phyloP scores from a whole-genome alignment of 92 coral and sea anemone genomes.

The Porites divaricata region DNA sequence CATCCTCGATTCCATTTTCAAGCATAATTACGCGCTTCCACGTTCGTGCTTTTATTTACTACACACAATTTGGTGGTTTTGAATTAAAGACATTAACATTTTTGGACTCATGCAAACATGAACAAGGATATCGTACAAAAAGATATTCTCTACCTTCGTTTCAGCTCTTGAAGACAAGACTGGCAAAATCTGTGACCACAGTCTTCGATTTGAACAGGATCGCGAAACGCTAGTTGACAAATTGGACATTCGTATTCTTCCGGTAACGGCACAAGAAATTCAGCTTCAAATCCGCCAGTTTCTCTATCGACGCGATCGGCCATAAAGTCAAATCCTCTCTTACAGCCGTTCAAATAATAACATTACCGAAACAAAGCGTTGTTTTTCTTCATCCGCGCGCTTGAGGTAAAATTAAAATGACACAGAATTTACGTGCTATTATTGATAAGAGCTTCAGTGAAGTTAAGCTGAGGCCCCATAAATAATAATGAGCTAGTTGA shows the following conservation, averaged over 20 bases:
- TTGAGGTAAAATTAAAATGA: background rate
- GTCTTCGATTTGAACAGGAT: slow-evolving; percentile 97
- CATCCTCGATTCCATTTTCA: background rate
- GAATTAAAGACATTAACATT: slow-evolving; percentile 1
- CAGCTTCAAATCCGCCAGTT: slow-evolving; percentile 97
- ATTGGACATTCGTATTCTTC: slow-evolving; percentile 98
- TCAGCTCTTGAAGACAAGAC: slow-evolving; percentile 93
- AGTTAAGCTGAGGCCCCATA: background rate
- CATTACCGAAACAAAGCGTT: background rate
- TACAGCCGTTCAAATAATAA: background rate
- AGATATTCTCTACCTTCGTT: slow-evolving; percentile 72
- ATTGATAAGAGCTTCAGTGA: background rate
- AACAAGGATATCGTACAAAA: background rate
- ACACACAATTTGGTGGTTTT: slow-evolving; percentile 11
- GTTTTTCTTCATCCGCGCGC: background rate
- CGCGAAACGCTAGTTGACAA: slow-evolving; percentile 97
- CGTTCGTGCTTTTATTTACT: slow-evolving; percentile 1
- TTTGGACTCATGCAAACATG: background rate
- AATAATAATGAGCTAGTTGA: background rate
- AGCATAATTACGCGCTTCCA: slow-evolving; percentile 8
- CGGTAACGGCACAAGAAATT: slow-evolving; percentile 84
- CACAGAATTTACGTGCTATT: slow-evolving; percentile 7
- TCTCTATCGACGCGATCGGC: slow-evolving; percentile 95
- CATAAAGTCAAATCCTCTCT: slow-evolving; percentile 45
- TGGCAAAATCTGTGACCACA: slow-evolving; percentile 99